Evolutionary conservation across 2,888 invertebrate species (phyloP), one percentile per base, ranked within the genome.

Genomic region (Erannis defoliaria): DNA sequence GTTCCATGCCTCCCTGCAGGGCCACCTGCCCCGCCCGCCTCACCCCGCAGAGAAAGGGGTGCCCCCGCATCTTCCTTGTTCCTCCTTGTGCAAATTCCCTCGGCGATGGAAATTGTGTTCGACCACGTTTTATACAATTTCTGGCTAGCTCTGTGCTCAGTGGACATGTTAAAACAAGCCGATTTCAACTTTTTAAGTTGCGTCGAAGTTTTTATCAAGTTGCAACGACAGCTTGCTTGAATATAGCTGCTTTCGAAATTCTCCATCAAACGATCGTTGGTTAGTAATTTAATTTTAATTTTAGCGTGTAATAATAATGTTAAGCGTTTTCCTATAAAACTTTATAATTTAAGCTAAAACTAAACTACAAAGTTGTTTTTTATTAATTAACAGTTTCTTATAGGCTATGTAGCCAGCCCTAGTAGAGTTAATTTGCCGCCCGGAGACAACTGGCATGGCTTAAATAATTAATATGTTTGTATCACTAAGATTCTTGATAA

Each of bases 31-130:
- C 45, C 48, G 35, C 55, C 55, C 50, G 37, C 60, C 60, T 82
- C 85, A 82, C 85, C 86, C 82, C 76, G 33, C 82, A 67, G 85
- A 85, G 86, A 91, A 90, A 90, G 90, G 91, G 90, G 90, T 88
- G 87, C 88, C 84, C 86, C 90, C 84, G 82, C 85, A 82, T 88
- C 91, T 92, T 91, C 92, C 92, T 90, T 88, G 88, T 90, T 88
- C 90, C 92, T 91, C 92, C 92, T 92, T 92, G 90, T 92, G 92
- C 92, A 91, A 92, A 93, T 93, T 93, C 92, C 92, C 92, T 88
- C 86, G 92, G 86, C 92, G 92, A 93, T 92, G 90, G 90, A 92
- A 92, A 91, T 62, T 91, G 90, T 90, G 89, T 87, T 90, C 89
- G 84, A 90, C 91, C 90, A 92, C 92, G 91, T 93, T 93, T 93